These are phyloP conservation scores for Argyrosomus regius DNA, from an alignment of 2,797 vertebrate species.

Conservation along the genomic window DNA sequence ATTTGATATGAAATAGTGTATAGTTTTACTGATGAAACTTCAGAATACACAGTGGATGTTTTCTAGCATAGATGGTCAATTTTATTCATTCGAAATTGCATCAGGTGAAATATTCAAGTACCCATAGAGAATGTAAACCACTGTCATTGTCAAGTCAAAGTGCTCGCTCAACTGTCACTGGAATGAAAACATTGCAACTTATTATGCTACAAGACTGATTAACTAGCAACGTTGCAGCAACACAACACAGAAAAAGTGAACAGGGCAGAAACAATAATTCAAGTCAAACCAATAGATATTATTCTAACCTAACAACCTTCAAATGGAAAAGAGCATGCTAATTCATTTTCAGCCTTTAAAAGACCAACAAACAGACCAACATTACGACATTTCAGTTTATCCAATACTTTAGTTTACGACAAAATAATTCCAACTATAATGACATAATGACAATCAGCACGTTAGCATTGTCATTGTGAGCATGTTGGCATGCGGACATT, in stretches of 20 bases:
- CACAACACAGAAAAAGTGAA: background rate
- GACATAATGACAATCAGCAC: too few species aligned
- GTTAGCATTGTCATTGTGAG: too few species aligned
- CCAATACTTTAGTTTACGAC: too few species aligned
- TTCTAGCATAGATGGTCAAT: background rate
- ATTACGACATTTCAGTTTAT: too few species aligned
- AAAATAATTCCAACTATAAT: too few species aligned
- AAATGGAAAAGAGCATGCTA: background rate
- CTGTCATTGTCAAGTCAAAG: too few species aligned
- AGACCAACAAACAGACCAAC: too few species aligned
- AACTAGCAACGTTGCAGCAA: background rate
- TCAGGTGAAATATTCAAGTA: background rate
- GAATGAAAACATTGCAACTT: background rate
- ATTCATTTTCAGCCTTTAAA: too few species aligned
- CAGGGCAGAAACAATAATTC: background rate
- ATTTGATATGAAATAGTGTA: background rate
- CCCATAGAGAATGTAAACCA: background rate
- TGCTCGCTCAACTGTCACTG: background rate
- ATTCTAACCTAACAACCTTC: background rate
- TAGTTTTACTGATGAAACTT: background rate
- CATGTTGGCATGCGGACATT: too few species aligned
- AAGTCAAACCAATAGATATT: background rate
- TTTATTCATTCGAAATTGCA: background rate
- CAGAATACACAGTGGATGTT: background rate
- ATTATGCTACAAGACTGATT: background rate